Evolutionary conservation across 1,140 invertebrate species (phyloP), one percentile per base, ranked within the genome.

Genomic region (Atta cephalotes): DNA sequence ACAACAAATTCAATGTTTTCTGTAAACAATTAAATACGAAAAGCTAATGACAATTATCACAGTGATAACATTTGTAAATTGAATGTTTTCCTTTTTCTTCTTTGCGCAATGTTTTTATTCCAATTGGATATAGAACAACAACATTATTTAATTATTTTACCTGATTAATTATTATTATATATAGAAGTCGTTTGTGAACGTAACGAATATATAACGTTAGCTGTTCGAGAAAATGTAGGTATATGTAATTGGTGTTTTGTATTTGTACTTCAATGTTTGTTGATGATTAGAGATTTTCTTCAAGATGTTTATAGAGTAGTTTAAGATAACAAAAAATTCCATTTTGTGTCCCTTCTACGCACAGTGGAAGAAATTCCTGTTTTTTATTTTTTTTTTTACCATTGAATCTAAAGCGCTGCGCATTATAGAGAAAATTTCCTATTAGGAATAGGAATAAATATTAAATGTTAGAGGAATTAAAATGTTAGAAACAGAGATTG

Each of bases 21-120:
- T 21, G 51, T 81, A 71, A 81, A 81, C 79, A 81, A 63, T 78
- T 63, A 49, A 71, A 71, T 31, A 71, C 14, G 65, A 81, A 10
- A 21, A 58, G 35, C 16, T 81, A 71, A 81, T 70, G n/a, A 45
- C 25, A 71, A 81, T 81, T 81, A 56, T 70, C 14, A 12, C 51
- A 7, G 21, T 68, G 31, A 56, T 81, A 28, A 39, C 14, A 58
- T 81, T 81, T 58, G 28, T 51, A 63, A 49, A 65, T 79, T 63
- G 18, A 28, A 71, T 56, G 53, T 81, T 56, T 58, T 7, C 18
- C 31, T 28, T 45, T 45, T 71, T 80, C 14, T 80, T 31, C 45
- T 60, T 28, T 16, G 3, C 28, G 45, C n/a, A 14, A 53, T 28
- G 9, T 56, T 81, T 70, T 58, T 58, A 71, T 58, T 49, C 4